Conservation (phyloP, 2,797 vertebrate genomes). For the Enteromius viviparus region DNA sequence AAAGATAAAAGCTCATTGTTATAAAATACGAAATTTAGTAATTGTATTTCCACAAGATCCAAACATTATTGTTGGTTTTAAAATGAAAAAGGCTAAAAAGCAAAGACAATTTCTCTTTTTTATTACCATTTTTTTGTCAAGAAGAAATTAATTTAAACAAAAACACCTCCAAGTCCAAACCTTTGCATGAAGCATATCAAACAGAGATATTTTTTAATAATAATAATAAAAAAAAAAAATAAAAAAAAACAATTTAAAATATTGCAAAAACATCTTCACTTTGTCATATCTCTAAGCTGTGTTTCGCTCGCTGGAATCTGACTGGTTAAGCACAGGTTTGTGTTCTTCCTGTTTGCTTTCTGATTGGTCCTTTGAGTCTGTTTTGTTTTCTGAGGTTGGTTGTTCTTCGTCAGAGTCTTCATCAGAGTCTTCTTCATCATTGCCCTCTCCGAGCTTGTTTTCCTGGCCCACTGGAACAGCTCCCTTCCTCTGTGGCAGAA, state of each 20-base stretch:
- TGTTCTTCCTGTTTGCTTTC: conserved; percentile 28
- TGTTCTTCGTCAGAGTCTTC: conserved; percentile 66
- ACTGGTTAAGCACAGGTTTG: conserved; percentile 31
- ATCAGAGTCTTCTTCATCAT: conserved; percentile 65
- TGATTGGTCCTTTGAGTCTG: conserved; percentile 7
- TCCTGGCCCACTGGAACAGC: conserved; percentile 80
- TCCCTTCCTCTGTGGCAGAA: conserved; percentile 94
- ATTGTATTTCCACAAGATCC: neutral
- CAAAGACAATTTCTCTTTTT: neutral
- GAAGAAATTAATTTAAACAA: conserved; percentile 14
- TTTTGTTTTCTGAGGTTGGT: conserved; percentile 34
- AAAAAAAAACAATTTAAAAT: no score
- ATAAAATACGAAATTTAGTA: neutral
- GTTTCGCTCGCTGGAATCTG: conserved; percentile 37
- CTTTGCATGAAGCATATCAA: neutral
- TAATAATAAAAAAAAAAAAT: neutral
- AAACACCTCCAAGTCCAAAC: conserved; percentile 7
- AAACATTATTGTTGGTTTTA: neutral
- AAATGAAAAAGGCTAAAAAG: neutral
- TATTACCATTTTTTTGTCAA: neutral
- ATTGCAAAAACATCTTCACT: neutral
- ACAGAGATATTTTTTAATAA: neutral
- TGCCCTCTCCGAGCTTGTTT: conserved; percentile 27
- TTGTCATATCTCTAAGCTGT: conserved; percentile 16
- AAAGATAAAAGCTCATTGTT: neutral